A percentile compares a stretch with the other conserved stretches of the same genome.
phyloP scores from a whole-genome alignment of 1,140 invertebrate genomes.

The Bombus impatiens region DNA sequence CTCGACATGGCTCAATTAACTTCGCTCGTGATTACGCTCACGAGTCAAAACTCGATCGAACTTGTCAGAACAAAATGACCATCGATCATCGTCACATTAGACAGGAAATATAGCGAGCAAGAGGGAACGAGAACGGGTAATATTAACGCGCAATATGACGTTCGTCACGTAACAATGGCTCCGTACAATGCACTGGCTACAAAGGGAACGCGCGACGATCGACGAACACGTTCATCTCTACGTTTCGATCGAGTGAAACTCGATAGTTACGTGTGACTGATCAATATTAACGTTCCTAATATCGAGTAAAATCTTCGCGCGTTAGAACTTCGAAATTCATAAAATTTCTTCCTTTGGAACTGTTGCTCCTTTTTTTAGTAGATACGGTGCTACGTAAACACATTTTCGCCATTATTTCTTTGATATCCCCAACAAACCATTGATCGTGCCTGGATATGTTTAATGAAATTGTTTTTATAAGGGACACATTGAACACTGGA shows the following conservation, averaged over 20 bases:
- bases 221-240: slow-evolving; percentile 24
- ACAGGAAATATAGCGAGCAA: slow-evolving; percentile 7
- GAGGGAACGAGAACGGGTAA: neutral
- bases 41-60: slow-evolving; percentile 47
- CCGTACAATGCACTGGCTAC: slow-evolving; percentile 10
- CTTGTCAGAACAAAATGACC: slow-evolving; percentile 50
- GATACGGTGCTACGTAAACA: too few relatives aligned
- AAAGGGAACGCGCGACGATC: slow-evolving; percentile 30
- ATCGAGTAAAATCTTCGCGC: neutral
- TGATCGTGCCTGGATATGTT: too few relatives aligned
- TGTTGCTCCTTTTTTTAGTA: too few relatives aligned
- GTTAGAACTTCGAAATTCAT: neutral
- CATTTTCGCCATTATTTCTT: too few relatives aligned
- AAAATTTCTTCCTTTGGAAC: neutral
- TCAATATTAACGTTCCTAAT: slow-evolving; percentile 8
- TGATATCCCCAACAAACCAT: too few relatives aligned
- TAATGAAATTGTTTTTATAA: too few relatives aligned
- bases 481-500: too few relatives aligned
- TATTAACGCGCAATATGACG: slow-evolving; percentile 47
- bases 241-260: slow-evolving; percentile 25
- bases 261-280: slow-evolving; percentile 21
- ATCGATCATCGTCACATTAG: slow-evolving; percentile 47
- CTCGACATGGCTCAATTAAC: slow-evolving; percentile 33
- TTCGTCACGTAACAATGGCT: slow-evolving; percentile 43
- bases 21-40: slow-evolving; percentile 42